Evolutionary conservation across 2,113 vertebrate genomes (phyloP).

Genomic region (Gavia stellata): DNA sequence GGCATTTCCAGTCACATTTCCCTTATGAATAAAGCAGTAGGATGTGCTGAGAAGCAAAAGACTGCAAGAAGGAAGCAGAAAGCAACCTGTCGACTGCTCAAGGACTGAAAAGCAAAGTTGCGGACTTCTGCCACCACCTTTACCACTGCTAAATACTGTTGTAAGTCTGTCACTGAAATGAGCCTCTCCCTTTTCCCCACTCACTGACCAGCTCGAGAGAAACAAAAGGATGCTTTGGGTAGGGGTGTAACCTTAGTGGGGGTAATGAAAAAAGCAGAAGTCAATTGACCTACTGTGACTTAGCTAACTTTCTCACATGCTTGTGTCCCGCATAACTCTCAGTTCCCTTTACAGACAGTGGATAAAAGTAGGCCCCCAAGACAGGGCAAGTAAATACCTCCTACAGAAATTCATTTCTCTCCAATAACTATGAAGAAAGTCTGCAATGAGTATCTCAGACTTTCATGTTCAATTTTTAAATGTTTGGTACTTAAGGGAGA

Average conservation of each 20-base stretch:
- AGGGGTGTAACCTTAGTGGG: not conserved
- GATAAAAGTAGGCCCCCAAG: not conserved
- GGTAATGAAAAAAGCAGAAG: not conserved
- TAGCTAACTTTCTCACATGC: not conserved
- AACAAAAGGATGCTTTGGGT: not conserved
- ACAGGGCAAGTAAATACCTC: not conserved
- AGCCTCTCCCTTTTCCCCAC: not conserved
- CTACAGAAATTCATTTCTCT: not conserved
- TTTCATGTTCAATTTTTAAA: not conserved
- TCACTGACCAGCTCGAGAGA: not conserved
- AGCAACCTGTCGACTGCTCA: not conserved
- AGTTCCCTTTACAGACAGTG: not conserved
- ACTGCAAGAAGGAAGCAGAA: not conserved
- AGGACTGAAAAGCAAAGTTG: not conserved
- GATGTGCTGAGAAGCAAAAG: constrained; percentile 10
- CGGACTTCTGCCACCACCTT: not conserved
- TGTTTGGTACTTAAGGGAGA: not conserved
- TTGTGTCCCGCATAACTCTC: not conserved
- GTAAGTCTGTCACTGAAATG: not conserved
- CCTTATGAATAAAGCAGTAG: not conserved
- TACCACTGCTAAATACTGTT: not conserved
- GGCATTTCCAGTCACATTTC: constrained; percentile 30
- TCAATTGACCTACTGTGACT: not conserved
- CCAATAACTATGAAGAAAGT: not conserved
- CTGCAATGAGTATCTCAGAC: not conserved